Percentiles rank a stretch among this genome's conserved stretches.
Evolutionary conservation across 1,140 invertebrate species (phyloP).

Genomic region (Drosophila punjabiensis): DNA sequence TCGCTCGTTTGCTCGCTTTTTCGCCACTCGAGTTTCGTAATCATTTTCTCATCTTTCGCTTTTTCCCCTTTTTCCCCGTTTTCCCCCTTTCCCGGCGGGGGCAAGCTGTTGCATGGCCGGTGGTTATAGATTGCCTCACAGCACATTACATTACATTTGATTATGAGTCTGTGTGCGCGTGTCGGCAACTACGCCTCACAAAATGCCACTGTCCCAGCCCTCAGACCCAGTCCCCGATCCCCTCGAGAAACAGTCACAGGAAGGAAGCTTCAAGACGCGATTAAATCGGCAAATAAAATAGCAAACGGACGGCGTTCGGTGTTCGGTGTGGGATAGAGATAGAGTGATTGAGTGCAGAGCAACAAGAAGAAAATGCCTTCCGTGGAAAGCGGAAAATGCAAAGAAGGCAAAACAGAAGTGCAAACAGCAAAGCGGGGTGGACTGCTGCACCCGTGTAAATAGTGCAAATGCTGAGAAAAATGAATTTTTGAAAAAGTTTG

Average conservation of each 20-base stretch:
- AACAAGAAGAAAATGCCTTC: conserved; percentile 39
- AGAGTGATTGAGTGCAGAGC: conserved; percentile 35
- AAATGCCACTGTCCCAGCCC: conserved; percentile 43
- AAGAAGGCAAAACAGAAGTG: conserved; percentile 25
- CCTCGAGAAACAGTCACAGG: conserved; percentile 67
- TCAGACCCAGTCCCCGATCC: not conserved
- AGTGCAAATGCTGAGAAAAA: conserved; percentile 39
- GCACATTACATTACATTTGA: conserved; percentile 79
- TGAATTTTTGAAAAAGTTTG: conserved; percentile 47
- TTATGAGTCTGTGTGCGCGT: conserved; percentile 63
- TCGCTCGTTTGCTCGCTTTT: conserved; percentile 30
- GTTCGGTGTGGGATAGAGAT: conserved; percentile 32
- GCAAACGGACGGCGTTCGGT: conserved; percentile 55
- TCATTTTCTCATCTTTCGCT: conserved; percentile 53
- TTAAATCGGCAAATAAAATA: conserved; percentile 82
- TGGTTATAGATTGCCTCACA: conserved; percentile 74
- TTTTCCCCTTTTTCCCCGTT: conserved; percentile 1
- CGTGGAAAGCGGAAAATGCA: conserved; percentile 40
- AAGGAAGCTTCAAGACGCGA: conserved; percentile 82
- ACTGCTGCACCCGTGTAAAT: conserved; percentile 41
- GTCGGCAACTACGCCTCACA: conserved; percentile 72
- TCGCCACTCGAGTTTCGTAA: conserved; percentile 59
- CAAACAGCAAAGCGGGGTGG: conserved; percentile 7
- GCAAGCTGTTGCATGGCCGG: conserved; percentile 61
- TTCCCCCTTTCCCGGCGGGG: not conserved